Base-by-base conservation (phyloP, 2,888 invertebrate genomes). In the Eristalis tenax region DNA sequence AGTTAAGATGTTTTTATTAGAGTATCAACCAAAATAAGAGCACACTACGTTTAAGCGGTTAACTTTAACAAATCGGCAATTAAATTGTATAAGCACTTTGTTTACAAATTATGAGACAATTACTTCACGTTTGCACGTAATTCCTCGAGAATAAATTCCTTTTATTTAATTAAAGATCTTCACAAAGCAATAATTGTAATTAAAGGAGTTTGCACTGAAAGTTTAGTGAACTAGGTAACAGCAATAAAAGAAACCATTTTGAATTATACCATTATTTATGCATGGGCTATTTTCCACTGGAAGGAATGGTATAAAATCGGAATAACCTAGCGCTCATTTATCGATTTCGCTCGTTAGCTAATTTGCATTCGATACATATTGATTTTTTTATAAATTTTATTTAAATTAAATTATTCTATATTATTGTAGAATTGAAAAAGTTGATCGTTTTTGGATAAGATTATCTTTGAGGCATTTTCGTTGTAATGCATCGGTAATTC, bases 211-310 rank as follows among this genome's bases (percentile, higher is more conserved):
- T 70, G 63, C 63, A 56, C 50, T 78, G 11, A 56, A 56, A 70
- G 26, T 78, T 78, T 15, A 78, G 56, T 22, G 70, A 64, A 61
- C 65, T 35, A 59, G 61, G 23, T 26, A 66, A 32, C 66, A 80
- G 71, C 73, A 80, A 61, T 73, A 32, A 50, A 43, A 43, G 40
- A 50, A 50, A 15, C 79, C 79, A 80, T 80, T 73, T 80, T 80
- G 79, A 66, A 66, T 80, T 80, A 73, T 50, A 66, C 61, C 66
- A 73, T 65, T 71, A 35, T 40, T 56, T 50, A 40, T 57, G 71
- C 64, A 79, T 65, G 65, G 23, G 61, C 23, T 61, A 18, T 6
- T n/a, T 43, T 76, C 76, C 40, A 66, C 10, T 65, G 26, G 38
- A 43, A 22, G 8, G 10, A 59, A 35, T 76, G 13, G 18, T 38